These are phyloP conservation scores for Machaerirhynchus nigripectus DNA, from an alignment of 2,113 vertebrate genomes.

Conservation along the genomic window DNA sequence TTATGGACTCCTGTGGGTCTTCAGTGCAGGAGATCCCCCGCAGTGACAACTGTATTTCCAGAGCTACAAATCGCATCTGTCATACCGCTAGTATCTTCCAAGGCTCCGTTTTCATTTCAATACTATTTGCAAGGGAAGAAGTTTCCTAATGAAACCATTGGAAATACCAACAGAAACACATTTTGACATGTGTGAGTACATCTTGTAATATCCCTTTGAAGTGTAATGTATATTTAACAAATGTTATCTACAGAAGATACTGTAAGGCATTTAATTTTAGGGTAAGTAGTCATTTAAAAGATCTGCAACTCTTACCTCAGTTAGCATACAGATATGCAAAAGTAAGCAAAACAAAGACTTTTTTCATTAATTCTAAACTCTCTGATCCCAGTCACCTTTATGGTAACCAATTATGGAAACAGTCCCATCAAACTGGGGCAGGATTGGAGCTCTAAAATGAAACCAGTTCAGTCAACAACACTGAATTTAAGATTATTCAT, in stretches of 20 bases:
- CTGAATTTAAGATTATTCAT: neutral
- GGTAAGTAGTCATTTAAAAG: constrained; percentile 2
- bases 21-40: constrained; percentile 27
- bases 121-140: constrained; percentile 37
- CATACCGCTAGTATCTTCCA: neutral
- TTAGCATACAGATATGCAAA: neutral
- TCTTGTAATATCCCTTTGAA: constrained; percentile 25
- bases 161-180: constrained; percentile 42
- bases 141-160: constrained; percentile 48
- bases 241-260: neutral
- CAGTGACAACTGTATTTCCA: constrained; percentile 62
- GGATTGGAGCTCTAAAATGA: neutral
- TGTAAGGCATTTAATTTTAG: neutral
- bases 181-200: constrained; percentile 14
- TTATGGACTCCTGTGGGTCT: constrained; percentile 11
- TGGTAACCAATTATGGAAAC: neutral
- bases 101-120: constrained; percentile 22
- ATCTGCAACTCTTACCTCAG: neutral
- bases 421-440: neutral
- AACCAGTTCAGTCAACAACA: neutral
- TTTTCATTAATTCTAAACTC: neutral
- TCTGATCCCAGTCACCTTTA: neutral
- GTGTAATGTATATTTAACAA: constrained; percentile 36
- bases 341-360: neutral
- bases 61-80: constrained; percentile 54